Percentiles rank a stretch among this genome's conserved stretches.
phyloP scores from a whole-genome alignment of 1,140 invertebrate genomes.

The Aphis gossypii region DNA sequence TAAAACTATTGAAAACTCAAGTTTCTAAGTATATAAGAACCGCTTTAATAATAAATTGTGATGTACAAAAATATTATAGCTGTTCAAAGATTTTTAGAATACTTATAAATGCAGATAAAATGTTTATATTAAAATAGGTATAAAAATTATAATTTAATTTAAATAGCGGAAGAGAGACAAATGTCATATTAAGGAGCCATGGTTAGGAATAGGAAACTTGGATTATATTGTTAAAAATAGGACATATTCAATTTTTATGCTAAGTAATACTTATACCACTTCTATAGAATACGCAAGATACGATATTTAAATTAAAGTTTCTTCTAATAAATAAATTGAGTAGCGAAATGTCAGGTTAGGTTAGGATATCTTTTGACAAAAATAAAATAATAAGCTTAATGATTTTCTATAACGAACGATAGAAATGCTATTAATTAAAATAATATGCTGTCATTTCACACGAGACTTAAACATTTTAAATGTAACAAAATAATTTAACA shows the following conservation, averaged over 20 bases:
- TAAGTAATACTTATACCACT: not conserved
- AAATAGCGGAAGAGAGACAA: not conserved
- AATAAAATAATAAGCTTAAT: too few species aligned
- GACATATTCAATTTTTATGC: not conserved
- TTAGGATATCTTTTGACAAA: too few species aligned
- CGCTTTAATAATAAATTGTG: too few species aligned
- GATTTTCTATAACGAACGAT: too few species aligned
- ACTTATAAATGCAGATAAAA: too few species aligned
- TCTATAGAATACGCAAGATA: not conserved
- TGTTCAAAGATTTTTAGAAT: too few species aligned
- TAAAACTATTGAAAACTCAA: not conserved
- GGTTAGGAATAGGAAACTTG: not conserved
- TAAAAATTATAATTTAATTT: not conserved
- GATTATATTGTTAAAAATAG: not conserved
- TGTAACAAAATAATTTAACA: not conserved
- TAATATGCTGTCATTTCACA: too few species aligned
- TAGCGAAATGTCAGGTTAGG: not conserved
- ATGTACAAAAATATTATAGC: not conserved
- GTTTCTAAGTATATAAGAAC: not conserved
- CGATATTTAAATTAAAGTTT: not conserved
- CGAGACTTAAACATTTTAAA: too few species aligned
- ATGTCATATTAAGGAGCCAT: not conserved
- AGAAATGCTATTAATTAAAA: too few species aligned
- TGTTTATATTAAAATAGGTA: not conserved
- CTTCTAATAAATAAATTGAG: not conserved